Evolutionary conservation across 2,888 invertebrate genomes (phyloP).

Genomic region (Euspilapteryx auroguttella): DNA sequence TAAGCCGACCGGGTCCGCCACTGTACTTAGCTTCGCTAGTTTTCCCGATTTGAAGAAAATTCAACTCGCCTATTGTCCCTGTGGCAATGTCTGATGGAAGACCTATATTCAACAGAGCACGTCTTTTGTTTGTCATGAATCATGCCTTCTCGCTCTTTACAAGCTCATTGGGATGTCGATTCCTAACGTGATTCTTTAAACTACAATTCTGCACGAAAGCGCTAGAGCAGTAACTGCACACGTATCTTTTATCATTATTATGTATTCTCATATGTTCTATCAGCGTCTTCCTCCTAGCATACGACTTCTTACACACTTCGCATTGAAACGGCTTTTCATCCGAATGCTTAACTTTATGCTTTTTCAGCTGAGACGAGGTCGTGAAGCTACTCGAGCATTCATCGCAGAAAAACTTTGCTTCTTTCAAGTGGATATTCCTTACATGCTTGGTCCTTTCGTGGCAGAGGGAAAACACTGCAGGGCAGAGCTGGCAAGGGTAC

Average conservation of each 20-base stretch:
- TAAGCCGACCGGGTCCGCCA: no score
- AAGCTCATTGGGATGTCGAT: constrained; percentile 28
- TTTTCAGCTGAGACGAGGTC: constrained; percentile 23
- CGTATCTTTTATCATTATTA: constrained; percentile 37
- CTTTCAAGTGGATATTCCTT: constrained; percentile 28
- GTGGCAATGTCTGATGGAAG: no score
- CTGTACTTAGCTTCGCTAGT: no score
- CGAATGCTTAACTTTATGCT: constrained; percentile 31
- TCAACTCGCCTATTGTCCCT: no score
- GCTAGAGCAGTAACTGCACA: constrained; percentile 36
- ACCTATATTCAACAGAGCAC: no score
- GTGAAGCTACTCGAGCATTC: constrained; percentile 28
- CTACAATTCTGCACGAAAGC: constrained; percentile 45
- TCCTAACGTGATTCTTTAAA: constrained; percentile 33
- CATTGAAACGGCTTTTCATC: constrained; percentile 34
- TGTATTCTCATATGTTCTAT: constrained; percentile 40
- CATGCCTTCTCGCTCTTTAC: no score
- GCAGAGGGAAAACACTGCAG: constrained; percentile 30
- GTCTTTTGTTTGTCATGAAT: no score
- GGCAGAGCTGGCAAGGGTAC: constrained; percentile 34
- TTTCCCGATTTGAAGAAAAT: no score
- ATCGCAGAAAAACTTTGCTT: constrained; percentile 26
- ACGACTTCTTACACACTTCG: constrained; percentile 41
- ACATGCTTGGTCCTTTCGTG: constrained; percentile 38
- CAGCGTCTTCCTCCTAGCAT: constrained; percentile 27